These are phyloP conservation scores for Disparrhopalites patrizii DNA, from an alignment of 2,888 invertebrate genomes.

Conservation along the genomic window DNA sequence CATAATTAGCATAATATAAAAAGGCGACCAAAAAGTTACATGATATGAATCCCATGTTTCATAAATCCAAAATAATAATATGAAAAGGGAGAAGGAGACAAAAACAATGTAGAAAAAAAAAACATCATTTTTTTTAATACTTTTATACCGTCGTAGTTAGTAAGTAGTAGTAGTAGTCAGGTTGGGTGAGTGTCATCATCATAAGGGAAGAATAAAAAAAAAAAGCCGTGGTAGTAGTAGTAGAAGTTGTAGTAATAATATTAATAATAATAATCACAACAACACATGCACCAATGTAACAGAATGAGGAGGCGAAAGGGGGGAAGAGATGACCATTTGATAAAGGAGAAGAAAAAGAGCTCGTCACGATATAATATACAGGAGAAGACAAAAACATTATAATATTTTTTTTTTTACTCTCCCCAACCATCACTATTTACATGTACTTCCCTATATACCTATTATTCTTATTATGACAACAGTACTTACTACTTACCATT, in stretches of 20 bases:
- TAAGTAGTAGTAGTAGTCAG: too few species aligned
- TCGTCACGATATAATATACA: too few species aligned
- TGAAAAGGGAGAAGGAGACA: background rate
- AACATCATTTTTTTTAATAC: too few species aligned
- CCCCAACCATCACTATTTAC: background rate
- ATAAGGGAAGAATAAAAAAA: too few species aligned
- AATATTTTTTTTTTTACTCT: background rate
- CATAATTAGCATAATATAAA: conserved; percentile 21
- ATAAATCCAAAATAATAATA: conserved; percentile 1
- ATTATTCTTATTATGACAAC: background rate
- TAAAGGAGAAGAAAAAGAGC: conserved; percentile 3
- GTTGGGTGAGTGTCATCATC: too few species aligned
- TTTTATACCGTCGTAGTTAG: too few species aligned
- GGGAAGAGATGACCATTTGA: conserved; percentile 2
- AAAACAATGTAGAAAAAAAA: too few species aligned
- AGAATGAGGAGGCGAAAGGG: background rate
- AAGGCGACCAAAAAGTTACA: conserved; percentile 12
- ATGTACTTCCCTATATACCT: background rate
- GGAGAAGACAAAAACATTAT: too few species aligned
- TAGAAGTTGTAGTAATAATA: background rate
- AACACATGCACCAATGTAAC: background rate
- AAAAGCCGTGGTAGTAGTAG: background rate
- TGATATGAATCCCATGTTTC: conserved; percentile 16
- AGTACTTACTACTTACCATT: too few species aligned
- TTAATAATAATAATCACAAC: background rate